phyloP scores from a whole-genome alignment of 2,113 vertebrate species.

The Oxyura jamaicensis region DNA sequence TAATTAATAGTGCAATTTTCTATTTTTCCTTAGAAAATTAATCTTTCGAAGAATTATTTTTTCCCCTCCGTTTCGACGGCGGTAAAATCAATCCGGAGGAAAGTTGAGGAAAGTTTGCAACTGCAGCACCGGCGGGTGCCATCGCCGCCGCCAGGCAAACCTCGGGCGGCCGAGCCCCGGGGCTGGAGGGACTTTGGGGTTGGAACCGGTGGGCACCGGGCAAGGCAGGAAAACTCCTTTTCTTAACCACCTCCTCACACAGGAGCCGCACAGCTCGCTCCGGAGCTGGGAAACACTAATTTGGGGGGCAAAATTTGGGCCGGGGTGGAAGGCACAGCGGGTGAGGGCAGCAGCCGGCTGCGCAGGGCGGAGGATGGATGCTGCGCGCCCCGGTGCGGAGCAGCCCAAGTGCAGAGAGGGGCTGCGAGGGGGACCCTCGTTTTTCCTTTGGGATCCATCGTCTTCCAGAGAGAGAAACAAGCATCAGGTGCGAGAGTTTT shows the following conservation, averaged over 20 bases:
- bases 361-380: accelerated
- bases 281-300: background rate
- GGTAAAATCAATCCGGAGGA: background rate
- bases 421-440: accelerated
- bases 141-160: accelerated
- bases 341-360: too few relatives aligned
- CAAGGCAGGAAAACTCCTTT: background rate
- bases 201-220: background rate
- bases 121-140: background rate
- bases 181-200: background rate
- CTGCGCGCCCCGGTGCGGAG: background rate
- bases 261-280: background rate
- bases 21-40: background rate
- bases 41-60: background rate
- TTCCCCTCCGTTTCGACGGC: accelerated
- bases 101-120: constrained; percentile 8
- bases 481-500: background rate
- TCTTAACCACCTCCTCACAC: background rate
- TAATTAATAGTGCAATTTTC: background rate
- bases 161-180: background rate
- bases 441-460: background rate
- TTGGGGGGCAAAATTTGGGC: background rate
- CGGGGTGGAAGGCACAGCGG: background rate
- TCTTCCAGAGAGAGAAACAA: background rate
- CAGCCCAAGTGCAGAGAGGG: background rate